phyloP scores from a whole-genome alignment of 2,113 vertebrate species.

The Scomber scombrus region DNA sequence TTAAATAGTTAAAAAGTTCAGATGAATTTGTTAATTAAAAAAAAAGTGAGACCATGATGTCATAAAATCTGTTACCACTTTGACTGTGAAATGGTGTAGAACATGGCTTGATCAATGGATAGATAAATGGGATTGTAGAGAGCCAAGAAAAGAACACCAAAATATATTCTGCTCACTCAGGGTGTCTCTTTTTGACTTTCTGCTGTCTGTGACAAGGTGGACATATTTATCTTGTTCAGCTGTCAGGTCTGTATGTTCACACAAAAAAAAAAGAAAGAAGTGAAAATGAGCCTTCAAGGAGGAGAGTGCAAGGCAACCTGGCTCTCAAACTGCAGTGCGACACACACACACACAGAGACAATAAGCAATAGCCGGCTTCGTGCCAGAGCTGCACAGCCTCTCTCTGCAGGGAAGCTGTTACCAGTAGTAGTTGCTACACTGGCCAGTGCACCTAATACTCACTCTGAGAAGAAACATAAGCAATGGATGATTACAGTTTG shows the following conservation, averaged over 20 bases:
- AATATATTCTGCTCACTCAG: background rate
- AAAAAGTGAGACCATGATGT: no score
- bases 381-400: constrained; percentile 48
- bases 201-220: constrained; percentile 48
- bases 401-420: constrained; percentile 59
- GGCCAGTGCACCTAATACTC: constrained; percentile 17
- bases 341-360: constrained; percentile 37
- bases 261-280: constrained; percentile 23
- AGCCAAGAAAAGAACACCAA: background rate
- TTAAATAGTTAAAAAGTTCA: no score
- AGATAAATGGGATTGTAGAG: background rate
- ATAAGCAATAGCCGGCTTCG: constrained; percentile 21
- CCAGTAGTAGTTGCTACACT: constrained; percentile 32
- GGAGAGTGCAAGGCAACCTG: constrained; percentile 30
- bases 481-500: constrained; percentile 25
- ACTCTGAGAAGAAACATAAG: constrained; percentile 19
- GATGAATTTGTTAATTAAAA: no score
- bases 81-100: background rate
- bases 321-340: constrained; percentile 34
- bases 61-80: no score
- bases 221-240: constrained; percentile 38
- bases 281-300: constrained; percentile 10
- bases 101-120: background rate
- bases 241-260: constrained; percentile 48
- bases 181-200: constrained; percentile 24